A percentile compares a stretch with the other conserved stretches of the same genome.
These are phyloP conservation scores for Hirtodrosophila cameraria DNA, from an alignment of 2,888 invertebrate species.

Conservation along the genomic window DNA sequence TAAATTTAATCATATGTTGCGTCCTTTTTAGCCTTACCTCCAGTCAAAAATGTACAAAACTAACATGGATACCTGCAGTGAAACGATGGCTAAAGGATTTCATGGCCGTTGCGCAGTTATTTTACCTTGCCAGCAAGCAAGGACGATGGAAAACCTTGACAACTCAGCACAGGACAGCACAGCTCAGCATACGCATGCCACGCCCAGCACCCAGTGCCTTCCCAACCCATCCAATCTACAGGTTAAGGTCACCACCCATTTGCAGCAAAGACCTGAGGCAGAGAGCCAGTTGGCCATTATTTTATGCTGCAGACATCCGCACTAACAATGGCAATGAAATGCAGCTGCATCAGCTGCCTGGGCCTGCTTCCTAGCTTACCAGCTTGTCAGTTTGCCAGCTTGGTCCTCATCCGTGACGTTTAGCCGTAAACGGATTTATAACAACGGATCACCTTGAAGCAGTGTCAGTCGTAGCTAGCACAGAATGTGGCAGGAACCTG, in stretches of 20 bases:
- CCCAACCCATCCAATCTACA: constrained; percentile 33
- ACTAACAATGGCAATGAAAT: constrained; percentile 72
- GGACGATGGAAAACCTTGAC: constrained; percentile 59
- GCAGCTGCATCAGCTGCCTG: constrained; percentile 6
- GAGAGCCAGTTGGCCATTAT: constrained; percentile 44
- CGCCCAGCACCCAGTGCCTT: constrained; percentile 37
- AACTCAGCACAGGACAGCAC: constrained; percentile 11
- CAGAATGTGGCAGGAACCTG: constrained; percentile 2
- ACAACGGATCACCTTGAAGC: constrained; percentile 54
- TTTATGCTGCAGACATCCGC: constrained; percentile 70
- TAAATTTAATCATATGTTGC: constrained; percentile 34
- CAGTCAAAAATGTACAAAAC: constrained; percentile 31
- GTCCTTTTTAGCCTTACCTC: constrained; percentile 7
- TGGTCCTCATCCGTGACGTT: constrained; percentile 53
- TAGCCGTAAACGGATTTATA: constrained; percentile 70
- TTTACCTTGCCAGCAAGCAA: constrained; percentile 58
- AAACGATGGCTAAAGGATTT: constrained; percentile 46
- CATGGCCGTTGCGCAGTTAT: constrained; percentile 56
- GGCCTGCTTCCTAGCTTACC: neutral
- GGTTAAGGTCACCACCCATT: constrained; percentile 67
- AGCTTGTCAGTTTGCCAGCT: neutral
- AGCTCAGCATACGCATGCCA: constrained; percentile 56
- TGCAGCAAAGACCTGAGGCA: constrained; percentile 9
- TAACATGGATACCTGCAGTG: constrained; percentile 29
- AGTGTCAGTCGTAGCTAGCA: neutral